Evolutionary conservation across 2,797 vertebrate genomes (phyloP).

Genomic region (Scomberomorus guttatus): DNA sequence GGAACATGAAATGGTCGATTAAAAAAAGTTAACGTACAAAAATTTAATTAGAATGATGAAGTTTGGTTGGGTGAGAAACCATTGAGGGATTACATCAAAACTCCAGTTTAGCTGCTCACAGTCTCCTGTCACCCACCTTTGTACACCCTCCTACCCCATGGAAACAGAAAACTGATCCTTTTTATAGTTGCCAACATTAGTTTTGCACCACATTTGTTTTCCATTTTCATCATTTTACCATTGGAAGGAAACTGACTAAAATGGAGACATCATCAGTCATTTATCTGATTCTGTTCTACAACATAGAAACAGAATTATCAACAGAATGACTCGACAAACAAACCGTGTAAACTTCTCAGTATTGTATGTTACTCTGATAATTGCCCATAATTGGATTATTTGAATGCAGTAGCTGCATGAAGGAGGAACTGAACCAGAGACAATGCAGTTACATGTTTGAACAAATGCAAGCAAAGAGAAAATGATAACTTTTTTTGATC

Average conservation of each 20-base stretch:
- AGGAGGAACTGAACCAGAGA: not conserved
- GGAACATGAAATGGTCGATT: no score
- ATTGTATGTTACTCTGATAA: not conserved
- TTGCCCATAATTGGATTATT: slow-evolving; percentile 11
- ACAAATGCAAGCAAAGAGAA: not conserved
- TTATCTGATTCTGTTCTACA: not conserved
- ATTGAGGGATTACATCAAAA: no score
- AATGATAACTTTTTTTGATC: slow-evolving; percentile 6
- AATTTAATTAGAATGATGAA: no score
- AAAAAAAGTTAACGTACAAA: no score
- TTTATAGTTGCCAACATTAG: no score
- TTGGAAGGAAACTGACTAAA: not conserved
- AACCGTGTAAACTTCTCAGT: not conserved
- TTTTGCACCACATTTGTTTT: no score
- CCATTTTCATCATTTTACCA: no score
- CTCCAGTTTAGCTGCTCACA: no score
- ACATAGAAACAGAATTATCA: not conserved
- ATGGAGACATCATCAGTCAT: not conserved
- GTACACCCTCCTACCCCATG: no score
- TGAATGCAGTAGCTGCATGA: slow-evolving; percentile 5
- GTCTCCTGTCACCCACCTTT: no score
- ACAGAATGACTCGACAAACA: slow-evolving; percentile 1
- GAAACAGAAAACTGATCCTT: no score
- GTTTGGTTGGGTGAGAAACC: no score
- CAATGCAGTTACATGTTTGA: slow-evolving; percentile 25